A percentile compares a stretch with the other conserved stretches of the same genome.
Evolutionary conservation across 2,797 vertebrate genomes (phyloP).

Genomic region (Girardinus metallicus): DNA sequence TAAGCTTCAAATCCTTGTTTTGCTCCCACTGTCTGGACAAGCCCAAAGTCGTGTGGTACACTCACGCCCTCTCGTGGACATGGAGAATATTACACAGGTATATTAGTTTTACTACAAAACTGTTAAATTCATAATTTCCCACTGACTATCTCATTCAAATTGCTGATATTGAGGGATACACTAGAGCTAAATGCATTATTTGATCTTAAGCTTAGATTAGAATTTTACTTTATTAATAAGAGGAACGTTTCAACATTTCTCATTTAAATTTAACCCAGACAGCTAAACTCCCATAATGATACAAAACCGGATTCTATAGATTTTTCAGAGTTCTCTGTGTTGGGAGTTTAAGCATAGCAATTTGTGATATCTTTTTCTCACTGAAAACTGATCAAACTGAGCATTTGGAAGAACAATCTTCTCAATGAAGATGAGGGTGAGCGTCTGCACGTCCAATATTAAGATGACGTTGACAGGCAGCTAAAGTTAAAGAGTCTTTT

Average conservation of each 20-base stretch:
- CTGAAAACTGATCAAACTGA: slow-evolving; percentile 4
- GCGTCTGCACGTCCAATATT: slow-evolving; percentile 59
- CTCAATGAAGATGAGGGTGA: slow-evolving; percentile 26
- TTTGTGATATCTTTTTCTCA: slow-evolving; percentile 5
- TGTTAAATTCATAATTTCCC: not conserved
- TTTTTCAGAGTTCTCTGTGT: slow-evolving; percentile 21
- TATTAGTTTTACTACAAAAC: not conserved
- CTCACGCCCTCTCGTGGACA: slow-evolving; percentile 44
- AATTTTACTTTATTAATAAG: not conserved
- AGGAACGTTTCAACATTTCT: not conserved
- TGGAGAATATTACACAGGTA: slow-evolving; percentile 10
- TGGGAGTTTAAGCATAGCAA: slow-evolving; percentile 35
- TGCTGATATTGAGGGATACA: not conserved
- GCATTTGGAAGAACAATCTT: slow-evolving; percentile 27
- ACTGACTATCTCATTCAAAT: not conserved
- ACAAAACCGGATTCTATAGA: slow-evolving; percentile 57
- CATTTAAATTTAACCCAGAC: slow-evolving; percentile 17
- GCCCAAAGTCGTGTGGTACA: slow-evolving; percentile 11
- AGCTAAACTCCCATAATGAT: slow-evolving; percentile 38
- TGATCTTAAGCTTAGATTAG: not conserved
- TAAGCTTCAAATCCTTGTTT: slow-evolving; percentile 73
- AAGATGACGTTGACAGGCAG: slow-evolving; percentile 45
- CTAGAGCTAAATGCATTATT: not conserved
- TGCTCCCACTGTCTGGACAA: slow-evolving; percentile 59
- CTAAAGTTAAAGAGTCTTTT: slow-evolving; percentile 59